Evolutionary conservation across 2,797 vertebrate genomes (phyloP).

Genomic region (Saxicola maurus): DNA sequence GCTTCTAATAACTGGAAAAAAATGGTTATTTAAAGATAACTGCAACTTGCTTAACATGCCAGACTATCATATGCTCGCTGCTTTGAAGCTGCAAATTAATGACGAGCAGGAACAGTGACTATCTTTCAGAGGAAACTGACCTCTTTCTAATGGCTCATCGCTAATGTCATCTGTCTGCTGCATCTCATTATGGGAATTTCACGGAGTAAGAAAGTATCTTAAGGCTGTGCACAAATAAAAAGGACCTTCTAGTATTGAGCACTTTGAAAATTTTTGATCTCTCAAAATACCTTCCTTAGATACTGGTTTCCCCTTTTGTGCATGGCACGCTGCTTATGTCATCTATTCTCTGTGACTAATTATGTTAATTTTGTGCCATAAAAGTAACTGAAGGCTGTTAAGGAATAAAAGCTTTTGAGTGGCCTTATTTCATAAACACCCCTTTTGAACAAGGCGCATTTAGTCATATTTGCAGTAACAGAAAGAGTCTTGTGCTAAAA

Average conservation of each 20-base stretch:
- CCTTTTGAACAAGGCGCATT: slow-evolving; percentile 79
- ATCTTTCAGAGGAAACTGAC: slow-evolving; percentile 93
- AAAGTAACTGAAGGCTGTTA: slow-evolving; percentile 83
- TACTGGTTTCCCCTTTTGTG: slow-evolving; percentile 78
- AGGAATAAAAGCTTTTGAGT: slow-evolving; percentile 83
- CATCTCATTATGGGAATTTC: slow-evolving; percentile 97
- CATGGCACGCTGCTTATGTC: slow-evolving; percentile 79
- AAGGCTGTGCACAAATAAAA: slow-evolving; percentile 98
- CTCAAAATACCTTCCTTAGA: slow-evolving; percentile 91
- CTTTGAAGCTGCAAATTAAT: slow-evolving; percentile 99
- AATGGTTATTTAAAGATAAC: slow-evolving; percentile 91
- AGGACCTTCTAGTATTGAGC: slow-evolving; percentile 93
- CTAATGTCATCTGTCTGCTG: slow-evolving; percentile 93
- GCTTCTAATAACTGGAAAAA: slow-evolving; percentile 87
- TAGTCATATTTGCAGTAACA: slow-evolving; percentile 86
- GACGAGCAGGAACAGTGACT: slow-evolving; percentile 92
- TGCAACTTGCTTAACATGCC: slow-evolving; percentile 90
- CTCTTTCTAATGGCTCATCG: slow-evolving; percentile 92
- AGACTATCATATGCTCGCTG: slow-evolving; percentile 86
- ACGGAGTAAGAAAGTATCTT: slow-evolving; percentile 91
- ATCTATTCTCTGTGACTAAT: slow-evolving; percentile 85
- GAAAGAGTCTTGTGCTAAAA: slow-evolving; percentile 86
- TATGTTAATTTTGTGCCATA: slow-evolving; percentile 89
- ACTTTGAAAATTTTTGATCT: slow-evolving; percentile 96
- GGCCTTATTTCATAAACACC: slow-evolving; percentile 84